Evolutionary conservation across 2,797 vertebrate genomes (phyloP), one percentile per base, ranked within the genome.

Genomic region (Enteromius thamalakanensis): DNA sequence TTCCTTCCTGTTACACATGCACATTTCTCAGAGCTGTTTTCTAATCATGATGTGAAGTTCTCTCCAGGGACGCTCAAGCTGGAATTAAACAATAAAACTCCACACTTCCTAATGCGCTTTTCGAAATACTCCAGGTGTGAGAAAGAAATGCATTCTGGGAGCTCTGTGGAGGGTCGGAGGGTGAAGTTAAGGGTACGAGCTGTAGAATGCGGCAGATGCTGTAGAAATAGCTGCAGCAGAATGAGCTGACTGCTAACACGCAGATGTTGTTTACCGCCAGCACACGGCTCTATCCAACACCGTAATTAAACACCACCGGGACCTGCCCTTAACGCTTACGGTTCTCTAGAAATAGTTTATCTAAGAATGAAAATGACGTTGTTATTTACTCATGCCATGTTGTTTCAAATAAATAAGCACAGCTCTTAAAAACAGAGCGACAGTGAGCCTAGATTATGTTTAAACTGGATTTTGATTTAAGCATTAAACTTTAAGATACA

Each of bases 241-340:
- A 86, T 69, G 89, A 81, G 68, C 67, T 55, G 76, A 82, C 81
- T 89, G 83, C 87, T 60, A 2, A 70, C 84, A 71, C 88, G 88
- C 89, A 90, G 90, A 91, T 92, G 90, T 85, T 91, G 90, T 91
- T 92, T 92, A 91, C 84, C 83, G 80, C 83, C 7, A 67, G 55
- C 77, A 86, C 62, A 88, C 71, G 67, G 37, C 75, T 86, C 62
- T 47, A 78, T 87, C 81, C 79, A 58, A 87, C 86, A 87, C 80
- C 82, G 87, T 85, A 84, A 68, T 87, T 84, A 90, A 86, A 87
- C 70, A 83, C 85, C 87, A 62, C 85, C 40, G 69, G 19, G 84
- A 89, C 34, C 37, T 49, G 65, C 45, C 82, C 87, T 51, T 67
- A 83, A 74, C 34, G n/a, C 60, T 75, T 86, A 85, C 47, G 11